Evolutionary conservation across 2,888 invertebrate genomes (phyloP), one percentile per base, ranked within the genome.

Genomic region (Listrodromus nycthemerus): DNA sequence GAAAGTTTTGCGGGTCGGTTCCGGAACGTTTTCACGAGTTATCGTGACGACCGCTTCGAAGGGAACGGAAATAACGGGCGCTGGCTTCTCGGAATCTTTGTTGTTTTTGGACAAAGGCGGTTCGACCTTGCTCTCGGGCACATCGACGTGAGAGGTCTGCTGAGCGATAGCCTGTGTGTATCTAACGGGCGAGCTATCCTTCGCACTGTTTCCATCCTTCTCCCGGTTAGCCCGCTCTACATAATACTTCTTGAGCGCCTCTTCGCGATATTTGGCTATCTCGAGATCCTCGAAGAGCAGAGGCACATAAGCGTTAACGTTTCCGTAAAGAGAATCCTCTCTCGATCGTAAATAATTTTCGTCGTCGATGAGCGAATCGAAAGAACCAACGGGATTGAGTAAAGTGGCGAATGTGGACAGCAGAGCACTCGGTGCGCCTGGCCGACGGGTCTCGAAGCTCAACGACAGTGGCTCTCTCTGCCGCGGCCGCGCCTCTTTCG

Each of bases 11-110:
- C 58, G 58, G 0, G 70, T 71, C 16, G 84, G n/a, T 10, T 83
- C 86, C 0, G 52, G 1, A 0, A 84, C 30, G 2, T 85, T 82
- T 27, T 91, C 90, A 24, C 90, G 87, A 0, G 90, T 91, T 16
- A 93, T 91, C 2, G 93, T 92, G 21, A 93, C 92, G 30, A 89
- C 86, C 0, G 93, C 93, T 61, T 93, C 92, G 69, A 93, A 93
- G 0, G 93, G 93, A 24, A 93, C 88, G 0, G 91, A 90, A 13
- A 93, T 86, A 3, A 92, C n/a, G 0, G 92, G 90, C n/a, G 71
- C 82, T 0, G 69, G 3, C 3, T 45, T 69, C 82, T 24, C 55
- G 7, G 10, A 19, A 5, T 55, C 70, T 10, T 70, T 8, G n/a
- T 37, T 21, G 41, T 52, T 63, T 24, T 24, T 74, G 13, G 48